These are phyloP conservation scores for Stegodyphus mimosarum DNA, from an alignment of 1,140 invertebrate species.

Conservation along the genomic window DNA sequence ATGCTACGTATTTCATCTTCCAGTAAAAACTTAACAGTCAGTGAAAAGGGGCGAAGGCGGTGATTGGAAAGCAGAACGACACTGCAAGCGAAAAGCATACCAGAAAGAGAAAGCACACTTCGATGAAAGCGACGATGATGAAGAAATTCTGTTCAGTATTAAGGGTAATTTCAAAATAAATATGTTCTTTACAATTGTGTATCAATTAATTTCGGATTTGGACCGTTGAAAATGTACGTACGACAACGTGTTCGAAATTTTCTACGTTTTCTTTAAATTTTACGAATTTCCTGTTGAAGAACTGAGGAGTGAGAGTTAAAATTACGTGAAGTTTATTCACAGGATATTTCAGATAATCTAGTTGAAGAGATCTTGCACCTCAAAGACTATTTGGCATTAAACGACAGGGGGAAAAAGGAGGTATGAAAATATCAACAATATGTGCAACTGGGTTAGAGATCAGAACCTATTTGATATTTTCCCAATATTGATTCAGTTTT, in stretches of 20 bases:
- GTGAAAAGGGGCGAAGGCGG: too few species aligned
- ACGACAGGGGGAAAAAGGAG: not conserved
- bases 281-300: not conserved
- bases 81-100: too few species aligned
- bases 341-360: not conserved
- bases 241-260: not conserved
- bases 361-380: not conserved
- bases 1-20: too few species aligned
- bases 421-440: too few species aligned
- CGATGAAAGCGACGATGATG: not conserved
- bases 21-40: too few species aligned
- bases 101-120: not conserved
- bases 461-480: too few species aligned
- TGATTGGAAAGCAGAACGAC: too few species aligned
- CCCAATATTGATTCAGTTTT: too few species aligned
- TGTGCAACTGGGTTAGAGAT: too few species aligned
- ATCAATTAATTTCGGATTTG: not conserved
- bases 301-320: not conserved
- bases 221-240: not conserved
- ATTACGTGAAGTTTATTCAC: not conserved
- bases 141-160: not conserved
- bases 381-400: not conserved
- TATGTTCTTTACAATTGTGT: not conserved
- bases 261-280: not conserved
- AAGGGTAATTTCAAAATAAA: not conserved